These are phyloP conservation scores for Lycocorax pyrrhopterus DNA, from an alignment of 2,113 vertebrate species.

Conservation along the genomic window DNA sequence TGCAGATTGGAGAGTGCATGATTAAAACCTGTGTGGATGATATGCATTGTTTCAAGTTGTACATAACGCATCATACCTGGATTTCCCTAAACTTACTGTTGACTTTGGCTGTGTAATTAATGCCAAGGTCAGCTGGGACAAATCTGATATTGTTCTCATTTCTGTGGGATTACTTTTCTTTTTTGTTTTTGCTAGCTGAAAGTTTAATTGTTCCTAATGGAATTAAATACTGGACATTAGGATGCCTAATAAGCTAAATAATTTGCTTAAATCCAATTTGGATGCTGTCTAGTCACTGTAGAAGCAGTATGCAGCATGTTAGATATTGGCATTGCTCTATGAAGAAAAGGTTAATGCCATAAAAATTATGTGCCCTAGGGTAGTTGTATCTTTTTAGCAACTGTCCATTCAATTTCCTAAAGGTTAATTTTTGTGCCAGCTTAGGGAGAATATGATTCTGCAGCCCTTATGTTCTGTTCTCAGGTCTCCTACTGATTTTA, in stretches of 20 bases:
- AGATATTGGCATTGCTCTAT: neutral
- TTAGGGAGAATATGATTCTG: neutral
- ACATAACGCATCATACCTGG: neutral
- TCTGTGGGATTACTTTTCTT: neutral
- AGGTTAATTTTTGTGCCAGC: neutral
- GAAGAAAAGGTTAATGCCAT: neutral
- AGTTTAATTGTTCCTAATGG: neutral
- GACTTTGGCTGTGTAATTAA: neutral
- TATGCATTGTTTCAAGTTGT: neutral
- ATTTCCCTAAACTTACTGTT: neutral
- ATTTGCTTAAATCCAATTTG: slow-evolving; percentile 26
- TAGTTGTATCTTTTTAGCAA: neutral
- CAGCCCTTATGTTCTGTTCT: neutral
- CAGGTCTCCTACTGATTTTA: neutral
- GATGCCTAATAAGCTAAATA: neutral
- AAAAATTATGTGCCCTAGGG: neutral
- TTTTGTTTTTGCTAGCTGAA: neutral
- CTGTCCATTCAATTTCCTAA: neutral
- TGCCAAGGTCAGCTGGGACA: neutral
- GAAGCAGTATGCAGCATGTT: neutral
- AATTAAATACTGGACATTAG: neutral
- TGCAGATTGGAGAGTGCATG: neutral
- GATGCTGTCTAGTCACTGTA: neutral
- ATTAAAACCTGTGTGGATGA: neutral
- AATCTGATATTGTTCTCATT: neutral